Evolutionary conservation across 2,888 invertebrate genomes (phyloP).

Genomic region (Chloromyia formosa): DNA sequence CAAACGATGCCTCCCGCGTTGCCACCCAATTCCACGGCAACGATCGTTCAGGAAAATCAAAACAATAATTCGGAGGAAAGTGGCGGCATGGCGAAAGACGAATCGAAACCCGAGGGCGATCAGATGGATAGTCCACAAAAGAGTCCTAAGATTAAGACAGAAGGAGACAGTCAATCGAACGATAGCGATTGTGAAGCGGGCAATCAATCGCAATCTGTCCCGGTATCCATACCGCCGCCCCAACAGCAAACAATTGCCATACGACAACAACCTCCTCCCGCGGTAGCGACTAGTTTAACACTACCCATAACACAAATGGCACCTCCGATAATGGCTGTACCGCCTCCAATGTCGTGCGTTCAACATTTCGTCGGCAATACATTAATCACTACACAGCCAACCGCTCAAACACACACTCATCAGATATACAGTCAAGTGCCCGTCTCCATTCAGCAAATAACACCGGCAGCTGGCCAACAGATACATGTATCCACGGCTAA

Average conservation of each 20-base stretch:
- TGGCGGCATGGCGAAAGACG: constrained; percentile 2
- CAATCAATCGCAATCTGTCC: constrained; percentile 40
- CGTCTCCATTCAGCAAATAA: constrained; percentile 51
- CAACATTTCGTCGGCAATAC: constrained; percentile 52
- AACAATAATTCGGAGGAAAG: neutral
- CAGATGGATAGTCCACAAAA: constrained; percentile 40
- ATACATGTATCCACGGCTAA: constrained; percentile 49
- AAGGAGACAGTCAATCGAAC: constrained; percentile 45
- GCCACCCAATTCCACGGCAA: constrained; percentile 5
- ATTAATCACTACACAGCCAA: constrained; percentile 49
- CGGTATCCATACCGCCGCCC: constrained; percentile 27
- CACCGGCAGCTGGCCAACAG: constrained; percentile 47
- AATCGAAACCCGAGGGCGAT: constrained; percentile 28
- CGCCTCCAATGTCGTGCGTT: constrained; percentile 50
- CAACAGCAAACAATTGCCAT: constrained; percentile 36
- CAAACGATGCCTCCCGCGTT: constrained; percentile 40
- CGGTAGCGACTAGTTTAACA: constrained; percentile 41
- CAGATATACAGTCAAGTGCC: constrained; percentile 51
- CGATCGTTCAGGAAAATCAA: constrained; percentile 20
- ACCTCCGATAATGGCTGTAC: constrained; percentile 51
- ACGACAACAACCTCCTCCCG: constrained; percentile 32
- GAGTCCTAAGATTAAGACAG: constrained; percentile 45
- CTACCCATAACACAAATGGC: constrained; percentile 50
- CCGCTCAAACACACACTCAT: constrained; percentile 49
- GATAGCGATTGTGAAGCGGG: constrained; percentile 42